These are phyloP conservation scores for Lasioglossum morio DNA, from an alignment of 2,888 invertebrate genomes.

Conservation along the genomic window DNA sequence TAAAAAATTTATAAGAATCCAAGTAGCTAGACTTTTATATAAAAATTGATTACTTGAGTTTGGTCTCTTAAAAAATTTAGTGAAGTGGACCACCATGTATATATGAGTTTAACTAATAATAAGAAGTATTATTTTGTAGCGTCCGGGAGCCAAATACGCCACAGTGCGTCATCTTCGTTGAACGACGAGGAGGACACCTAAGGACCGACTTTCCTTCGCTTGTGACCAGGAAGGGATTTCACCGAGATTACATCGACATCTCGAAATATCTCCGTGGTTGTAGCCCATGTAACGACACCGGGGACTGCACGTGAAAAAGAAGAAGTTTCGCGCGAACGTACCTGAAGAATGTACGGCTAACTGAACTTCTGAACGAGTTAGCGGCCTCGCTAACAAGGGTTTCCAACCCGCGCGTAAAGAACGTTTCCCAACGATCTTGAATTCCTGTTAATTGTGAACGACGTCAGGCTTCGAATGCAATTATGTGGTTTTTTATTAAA, in stretches of 20 bases:
- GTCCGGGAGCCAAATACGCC: not conserved
- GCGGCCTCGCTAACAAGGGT: constrained; percentile 49
- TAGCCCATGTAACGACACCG: constrained; percentile 43
- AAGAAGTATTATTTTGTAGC: not conserved
- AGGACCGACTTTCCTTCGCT: constrained; percentile 54
- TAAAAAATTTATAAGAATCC: too few species aligned
- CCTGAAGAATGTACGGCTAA: constrained; percentile 52
- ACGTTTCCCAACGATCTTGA: constrained; percentile 44
- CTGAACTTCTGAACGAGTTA: constrained; percentile 42
- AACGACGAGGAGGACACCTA: constrained; percentile 8
- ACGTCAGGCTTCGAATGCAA: constrained; percentile 10
- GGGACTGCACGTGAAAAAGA: constrained; percentile 41
- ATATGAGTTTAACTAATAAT: not conserved
- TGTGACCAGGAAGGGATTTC: constrained; percentile 52
- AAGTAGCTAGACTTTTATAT: too few species aligned
- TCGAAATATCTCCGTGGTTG: constrained; percentile 56
- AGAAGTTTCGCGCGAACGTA: constrained; percentile 58
- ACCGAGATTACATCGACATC: constrained; percentile 58
- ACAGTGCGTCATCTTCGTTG: constrained; percentile 8
- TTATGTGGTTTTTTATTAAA: constrained; percentile 41
- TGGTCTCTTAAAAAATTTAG: too few species aligned
- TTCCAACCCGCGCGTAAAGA: constrained; percentile 37
- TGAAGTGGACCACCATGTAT: not conserved
- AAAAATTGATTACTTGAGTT: too few species aligned
- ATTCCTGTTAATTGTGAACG: constrained; percentile 54